Percentiles rank a stretch among this genome's conserved stretches.
Conservation (phyloP, 1,140 invertebrate species). For the Macrobrachium nipponense region DNA sequence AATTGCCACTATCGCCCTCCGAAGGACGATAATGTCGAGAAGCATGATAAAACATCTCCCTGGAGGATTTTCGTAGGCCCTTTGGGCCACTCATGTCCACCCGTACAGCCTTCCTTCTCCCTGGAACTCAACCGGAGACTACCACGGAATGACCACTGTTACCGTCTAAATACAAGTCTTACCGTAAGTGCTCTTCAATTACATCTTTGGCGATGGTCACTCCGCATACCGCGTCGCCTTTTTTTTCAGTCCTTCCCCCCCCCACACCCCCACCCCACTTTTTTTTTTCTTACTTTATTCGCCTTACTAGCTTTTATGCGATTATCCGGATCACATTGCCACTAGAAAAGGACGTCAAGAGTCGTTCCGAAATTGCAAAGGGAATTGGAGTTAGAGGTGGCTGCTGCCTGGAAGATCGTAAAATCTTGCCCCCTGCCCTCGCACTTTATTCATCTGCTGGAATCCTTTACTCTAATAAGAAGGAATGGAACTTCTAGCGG, state of each 20-base stretch:
- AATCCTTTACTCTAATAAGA: no score
- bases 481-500: no score
- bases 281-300: conserved; percentile 12
- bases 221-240: conserved; percentile 5
- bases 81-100: no score
- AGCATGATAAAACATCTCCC: background rate
- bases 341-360: no score
- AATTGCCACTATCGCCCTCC: background rate
- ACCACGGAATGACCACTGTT: conserved; percentile 37
- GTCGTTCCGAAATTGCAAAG: background rate
- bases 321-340: conserved; percentile 24
- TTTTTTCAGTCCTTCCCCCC: background rate
- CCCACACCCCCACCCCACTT: no score
- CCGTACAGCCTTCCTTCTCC: background rate
- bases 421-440: no score
- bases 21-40: background rate
- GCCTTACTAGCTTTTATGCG: conserved; percentile 24
- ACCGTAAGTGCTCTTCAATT: conserved; percentile 42
- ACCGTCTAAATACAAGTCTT: conserved; percentile 42
- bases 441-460: no score
- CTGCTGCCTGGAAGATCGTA: no score
- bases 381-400: background rate
- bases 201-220: conserved; percentile 17
- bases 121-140: background rate
- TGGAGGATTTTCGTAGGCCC: no score